Base-by-base conservation (phyloP, 2,888 invertebrate species). In the Scaptomyza reducta region DNA sequence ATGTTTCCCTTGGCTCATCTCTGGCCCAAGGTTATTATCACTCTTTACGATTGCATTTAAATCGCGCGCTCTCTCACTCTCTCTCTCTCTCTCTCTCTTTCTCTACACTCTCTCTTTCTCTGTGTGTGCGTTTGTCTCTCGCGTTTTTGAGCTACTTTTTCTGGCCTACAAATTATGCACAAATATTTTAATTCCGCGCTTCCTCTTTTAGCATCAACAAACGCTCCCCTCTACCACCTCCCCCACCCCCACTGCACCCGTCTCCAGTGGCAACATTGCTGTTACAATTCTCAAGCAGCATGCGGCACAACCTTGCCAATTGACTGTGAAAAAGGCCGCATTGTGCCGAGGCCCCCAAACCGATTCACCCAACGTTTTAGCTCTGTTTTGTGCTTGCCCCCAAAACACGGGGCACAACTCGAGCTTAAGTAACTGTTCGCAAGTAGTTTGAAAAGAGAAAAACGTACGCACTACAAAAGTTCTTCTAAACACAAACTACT, bases 121-220 rank as follows among this genome's bases (percentile, higher is more conserved):
- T 25, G 11, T 31, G 10, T 25, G 11, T 31, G 10, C 29, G n/a
- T 27, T 14, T 11, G 14, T 27, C 14, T 14, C 16, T 9, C 46
- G 4, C 29, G n/a, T 11, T 49, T 53, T 50, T 72, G 70, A 57
- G 66, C 80, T 57, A 83, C 83, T 86, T 86, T 80, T 83, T 53
- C 70, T 82, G 79, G 60, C 83, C 83, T 67, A 86, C 71, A 83
- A 83, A 83, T 83, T 83, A 83, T 88, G 86, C 83, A 79, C 71
- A 85, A 85, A 72, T 4, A 16, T 72, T 53, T 58, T 49, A 38
- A 63, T 47, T 47, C 64, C 68, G 53, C 66, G 49, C 50, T 27
- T 41, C 14, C 46, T 47, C 41, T 31, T 33, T 14, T 18, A 40
- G 1, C 25, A 11, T 7, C 54, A 40, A 25, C 46, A n/a, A n/a